Percentiles rank a stretch among this genome's conserved stretches.
phyloP scores from a whole-genome alignment of 2,888 invertebrate species.

The Steinernema carpocapsae region DNA sequence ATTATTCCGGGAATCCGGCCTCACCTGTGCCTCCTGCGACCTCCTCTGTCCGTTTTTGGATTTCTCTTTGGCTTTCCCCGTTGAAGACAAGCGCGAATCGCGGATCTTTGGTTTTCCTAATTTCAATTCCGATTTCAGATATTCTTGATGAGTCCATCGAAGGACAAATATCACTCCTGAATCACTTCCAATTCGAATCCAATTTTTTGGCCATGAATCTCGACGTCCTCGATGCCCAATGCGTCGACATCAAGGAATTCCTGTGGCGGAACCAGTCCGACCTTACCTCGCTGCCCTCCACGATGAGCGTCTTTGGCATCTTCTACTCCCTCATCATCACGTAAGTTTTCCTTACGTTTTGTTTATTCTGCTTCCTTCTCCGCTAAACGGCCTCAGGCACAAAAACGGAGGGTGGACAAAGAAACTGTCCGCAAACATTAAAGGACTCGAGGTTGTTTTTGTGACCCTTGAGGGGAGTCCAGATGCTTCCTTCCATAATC shows the following conservation, averaged over 20 bases:
- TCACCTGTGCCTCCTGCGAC: constrained; percentile 18
- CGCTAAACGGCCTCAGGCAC: no score
- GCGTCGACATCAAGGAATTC: constrained; percentile 49
- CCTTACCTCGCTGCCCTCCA: constrained; percentile 59
- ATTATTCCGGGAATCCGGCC: constrained; percentile 23
- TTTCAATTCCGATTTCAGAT: no score
- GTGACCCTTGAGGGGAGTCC: no score
- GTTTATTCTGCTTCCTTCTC: background rate
- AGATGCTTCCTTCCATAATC: no score
- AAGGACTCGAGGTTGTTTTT: no score
- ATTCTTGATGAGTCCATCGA: no score
- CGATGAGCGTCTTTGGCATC: constrained; percentile 57
- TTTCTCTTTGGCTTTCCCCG: background rate
- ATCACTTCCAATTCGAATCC: background rate
- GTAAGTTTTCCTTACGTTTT: constrained; percentile 50
- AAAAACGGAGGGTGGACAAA: no score
- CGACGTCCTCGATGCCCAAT: constrained; percentile 1
- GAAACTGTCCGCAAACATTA: no score
- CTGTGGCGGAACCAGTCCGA: constrained; percentile 61
- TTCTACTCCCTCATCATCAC: constrained; percentile 61
- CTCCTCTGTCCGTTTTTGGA: background rate
- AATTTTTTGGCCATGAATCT: background rate
- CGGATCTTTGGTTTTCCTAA: background rate
- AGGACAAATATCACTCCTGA: background rate
- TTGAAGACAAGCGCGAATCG: background rate